Evolutionary conservation across 35 echinoderm and acorn worm species (phyloP), one percentile per base, ranked within the genome.

Genomic region (Patiria miniata): DNA sequence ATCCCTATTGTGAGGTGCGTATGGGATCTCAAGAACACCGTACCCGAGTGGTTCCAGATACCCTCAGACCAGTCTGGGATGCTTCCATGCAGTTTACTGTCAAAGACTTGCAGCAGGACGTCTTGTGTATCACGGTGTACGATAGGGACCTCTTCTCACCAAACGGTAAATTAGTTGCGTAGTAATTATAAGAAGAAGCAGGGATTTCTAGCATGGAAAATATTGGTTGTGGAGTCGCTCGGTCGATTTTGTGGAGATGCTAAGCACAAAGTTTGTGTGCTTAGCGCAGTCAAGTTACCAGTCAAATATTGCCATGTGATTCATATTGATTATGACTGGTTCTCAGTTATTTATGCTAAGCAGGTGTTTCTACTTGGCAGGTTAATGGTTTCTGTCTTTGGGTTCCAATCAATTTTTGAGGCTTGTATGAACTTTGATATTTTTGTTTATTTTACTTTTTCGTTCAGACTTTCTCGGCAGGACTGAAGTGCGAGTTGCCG

Each of bases 21-120:
- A 94, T 98, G 92, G 96, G 92, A 77, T 94, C 88, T 26, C 92
- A 98, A 81, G 96, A 98, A 42, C 87, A 98, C 73, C 91, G 91
- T 81, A 98, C 96, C 6, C 84, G 83, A 29, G 89, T 98, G 5
- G 93, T 98, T n/a, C 89, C 80, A 14, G 84, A 98, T 32, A 94
- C 85, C 29, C 60, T 94, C 32, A 94, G 94, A 52, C 96, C 96
- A 26, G 89, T 94, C 60, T 94, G 96, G 96, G 93, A 98, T 84
- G 93, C 85, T 40, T 78, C 36, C 23, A 93, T 94, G 91, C 91
- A 98, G 87, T 98, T 98, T 61, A 94, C 86, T 23, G 87, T 98
- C 0, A 59, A 88, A 76, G 92, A 98, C 21, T 38, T 94, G 81
- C 77, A 98, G 37, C 89, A 98, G 69, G 96, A 98, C 50, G 89